Evolutionary conservation across 2,797 vertebrate genomes (phyloP).

Genomic region (Odontamblyopus lacepedii): DNA sequence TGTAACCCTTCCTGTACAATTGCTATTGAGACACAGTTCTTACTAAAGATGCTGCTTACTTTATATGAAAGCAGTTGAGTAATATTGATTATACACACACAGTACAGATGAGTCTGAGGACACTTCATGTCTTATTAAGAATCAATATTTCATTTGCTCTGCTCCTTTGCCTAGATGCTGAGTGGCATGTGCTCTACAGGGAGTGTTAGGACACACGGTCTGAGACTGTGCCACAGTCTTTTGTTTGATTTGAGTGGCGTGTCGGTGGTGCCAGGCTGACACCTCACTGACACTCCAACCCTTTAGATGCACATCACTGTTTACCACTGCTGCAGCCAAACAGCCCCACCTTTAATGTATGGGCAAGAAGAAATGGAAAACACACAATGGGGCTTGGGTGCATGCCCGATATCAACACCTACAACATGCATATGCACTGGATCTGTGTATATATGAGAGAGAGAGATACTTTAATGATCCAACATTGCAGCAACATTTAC

Average conservation of each 20-base stretch:
- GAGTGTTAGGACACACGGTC: constrained; percentile 53
- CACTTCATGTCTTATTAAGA: constrained; percentile 67
- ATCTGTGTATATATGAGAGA: too few species aligned
- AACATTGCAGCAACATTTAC: too few species aligned
- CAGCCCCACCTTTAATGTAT: constrained; percentile 26
- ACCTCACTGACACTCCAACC: constrained; percentile 65
- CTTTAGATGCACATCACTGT: constrained; percentile 65
- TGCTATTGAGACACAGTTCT: background rate
- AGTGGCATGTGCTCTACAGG: constrained; percentile 60
- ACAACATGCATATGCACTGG: too few species aligned
- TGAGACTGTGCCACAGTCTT: constrained; percentile 45
- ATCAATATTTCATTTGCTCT: constrained; percentile 76
- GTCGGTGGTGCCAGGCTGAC: constrained; percentile 53
- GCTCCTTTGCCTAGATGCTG: constrained; percentile 58
- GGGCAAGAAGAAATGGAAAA: background rate
- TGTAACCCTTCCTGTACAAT: background rate
- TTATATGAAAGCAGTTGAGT: too few species aligned
- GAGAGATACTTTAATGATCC: too few species aligned
- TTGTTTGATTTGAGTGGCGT: constrained; percentile 70
- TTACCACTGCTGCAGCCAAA: constrained; percentile 54
- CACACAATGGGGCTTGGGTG: background rate
- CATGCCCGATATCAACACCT: too few species aligned
- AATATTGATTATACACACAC: constrained; percentile 36
- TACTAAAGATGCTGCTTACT: too few species aligned
- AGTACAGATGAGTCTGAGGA: constrained; percentile 31